A percentile compares a stretch with the other conserved stretches of the same genome.
phyloP scores from a whole-genome alignment of 2,113 vertebrate genomes.

The Nothocercus julius region DNA sequence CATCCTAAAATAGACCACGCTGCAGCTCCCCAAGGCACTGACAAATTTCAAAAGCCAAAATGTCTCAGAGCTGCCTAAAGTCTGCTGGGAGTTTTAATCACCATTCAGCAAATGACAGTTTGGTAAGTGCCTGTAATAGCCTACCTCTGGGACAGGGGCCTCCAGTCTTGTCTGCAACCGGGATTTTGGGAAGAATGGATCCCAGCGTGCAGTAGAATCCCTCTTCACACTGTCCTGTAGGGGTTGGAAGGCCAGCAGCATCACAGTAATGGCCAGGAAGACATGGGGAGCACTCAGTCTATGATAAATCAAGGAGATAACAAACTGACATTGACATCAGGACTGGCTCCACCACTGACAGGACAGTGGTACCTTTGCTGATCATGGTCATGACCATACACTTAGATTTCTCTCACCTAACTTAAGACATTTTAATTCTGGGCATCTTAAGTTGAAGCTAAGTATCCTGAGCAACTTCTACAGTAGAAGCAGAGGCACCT shows the following conservation, averaged over 20 bases:
- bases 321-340: background rate
- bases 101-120: background rate
- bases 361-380: background rate
- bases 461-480: too few species aligned
- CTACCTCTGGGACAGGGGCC: constrained; percentile 86
- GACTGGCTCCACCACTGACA: background rate
- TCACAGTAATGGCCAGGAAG: constrained; percentile 81
- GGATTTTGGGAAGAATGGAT: constrained; percentile 71
- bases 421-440: too few species aligned
- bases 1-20: background rate
- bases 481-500: too few species aligned
- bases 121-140: background rate
- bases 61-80: background rate
- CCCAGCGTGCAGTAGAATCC: constrained; percentile 84
- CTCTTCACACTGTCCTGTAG: constrained; percentile 80
- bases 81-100: background rate
- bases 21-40: background rate
- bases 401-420: background rate
- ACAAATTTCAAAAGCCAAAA: background rate
- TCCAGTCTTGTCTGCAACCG: constrained; percentile 65
- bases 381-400: background rate
- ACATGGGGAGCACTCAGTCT: constrained; percentile 82
- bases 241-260: constrained; percentile 70
- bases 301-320: background rate
- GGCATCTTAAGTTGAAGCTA: too few species aligned